phyloP scores from a whole-genome alignment of 2,888 invertebrate species.

The Volucella zonaria region DNA sequence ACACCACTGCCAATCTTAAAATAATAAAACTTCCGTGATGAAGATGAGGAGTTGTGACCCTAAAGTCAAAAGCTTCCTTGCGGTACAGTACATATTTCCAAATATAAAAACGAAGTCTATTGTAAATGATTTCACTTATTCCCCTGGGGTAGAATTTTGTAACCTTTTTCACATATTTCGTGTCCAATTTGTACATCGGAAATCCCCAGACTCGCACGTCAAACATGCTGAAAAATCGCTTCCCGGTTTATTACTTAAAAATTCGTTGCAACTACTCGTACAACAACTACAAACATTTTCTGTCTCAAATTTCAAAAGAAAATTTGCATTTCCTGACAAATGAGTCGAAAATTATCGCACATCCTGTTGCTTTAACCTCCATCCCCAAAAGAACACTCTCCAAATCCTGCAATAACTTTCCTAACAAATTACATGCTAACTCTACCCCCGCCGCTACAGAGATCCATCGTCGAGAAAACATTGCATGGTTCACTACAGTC shows the following conservation, averaged over 20 bases:
- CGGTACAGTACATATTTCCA: too few species aligned
- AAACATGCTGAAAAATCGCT: slow-evolving; percentile 9
- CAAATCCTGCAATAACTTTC: slow-evolving; percentile 40
- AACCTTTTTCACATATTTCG: too few species aligned
- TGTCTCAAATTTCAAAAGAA: background rate
- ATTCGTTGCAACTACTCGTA: slow-evolving; percentile 12
- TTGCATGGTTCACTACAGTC: slow-evolving; percentile 46
- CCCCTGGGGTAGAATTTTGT: too few species aligned
- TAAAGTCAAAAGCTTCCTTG: too few species aligned
- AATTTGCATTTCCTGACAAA: slow-evolving; percentile 58
- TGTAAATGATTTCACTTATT: too few species aligned
- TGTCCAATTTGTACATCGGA: too few species aligned
- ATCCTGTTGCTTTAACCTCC: slow-evolving; percentile 45
- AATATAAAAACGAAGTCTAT: too few species aligned
- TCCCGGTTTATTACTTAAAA: slow-evolving; percentile 5
- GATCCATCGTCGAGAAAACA: slow-evolving; percentile 8
- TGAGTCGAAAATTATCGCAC: slow-evolving; percentile 36
- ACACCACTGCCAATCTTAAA: too few species aligned
- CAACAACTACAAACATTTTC: background rate
- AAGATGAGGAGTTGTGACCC: too few species aligned
- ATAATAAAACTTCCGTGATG: too few species aligned
- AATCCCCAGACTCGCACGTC: too few species aligned
- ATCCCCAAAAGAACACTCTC: slow-evolving; percentile 29
- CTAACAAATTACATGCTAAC: slow-evolving; percentile 27
- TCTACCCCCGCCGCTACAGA: background rate